phyloP scores from a whole-genome alignment of 2,113 vertebrate species.

The Pao palembangensis region DNA sequence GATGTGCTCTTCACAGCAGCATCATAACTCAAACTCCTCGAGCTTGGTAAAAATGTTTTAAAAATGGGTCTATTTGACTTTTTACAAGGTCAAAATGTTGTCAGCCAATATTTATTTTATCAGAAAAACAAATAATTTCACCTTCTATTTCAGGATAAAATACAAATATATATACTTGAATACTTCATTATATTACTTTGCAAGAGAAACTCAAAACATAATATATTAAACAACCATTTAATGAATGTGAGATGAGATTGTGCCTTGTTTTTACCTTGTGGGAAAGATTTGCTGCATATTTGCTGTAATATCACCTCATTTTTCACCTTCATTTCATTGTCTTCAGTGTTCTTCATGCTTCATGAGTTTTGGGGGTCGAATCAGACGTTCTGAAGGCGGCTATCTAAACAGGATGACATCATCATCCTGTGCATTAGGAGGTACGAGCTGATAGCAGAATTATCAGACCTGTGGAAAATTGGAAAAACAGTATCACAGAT shows the following conservation, averaged over 20 bases:
- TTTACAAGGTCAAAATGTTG: too few relatives aligned
- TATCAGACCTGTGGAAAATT: background rate
- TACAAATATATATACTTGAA: too few relatives aligned
- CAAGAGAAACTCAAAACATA: too few relatives aligned
- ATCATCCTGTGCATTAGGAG: background rate
- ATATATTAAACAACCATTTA: too few relatives aligned
- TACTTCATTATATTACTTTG: too few relatives aligned
- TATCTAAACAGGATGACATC: background rate
- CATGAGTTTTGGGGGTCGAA: conserved; percentile 9
- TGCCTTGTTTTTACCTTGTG: background rate
- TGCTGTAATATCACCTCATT: conserved; percentile 17
- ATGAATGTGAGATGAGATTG: background rate
- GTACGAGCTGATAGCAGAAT: background rate
- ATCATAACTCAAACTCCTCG: too few relatives aligned
- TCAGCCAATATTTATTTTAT: too few relatives aligned
- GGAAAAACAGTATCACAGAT: background rate
- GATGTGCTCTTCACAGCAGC: too few relatives aligned
- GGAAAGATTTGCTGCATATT: background rate
- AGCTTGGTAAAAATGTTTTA: too few relatives aligned
- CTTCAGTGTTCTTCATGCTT: conserved; percentile 15
- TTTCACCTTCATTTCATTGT: conserved; percentile 2
- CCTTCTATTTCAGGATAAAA: too few relatives aligned
- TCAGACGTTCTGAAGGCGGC: background rate
- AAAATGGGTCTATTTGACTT: too few relatives aligned
- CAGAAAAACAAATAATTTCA: too few relatives aligned